Evolutionary conservation across 1,140 invertebrate species (phyloP), one percentile per base, ranked within the genome.

Genomic region (Parapsyche elsis): DNA sequence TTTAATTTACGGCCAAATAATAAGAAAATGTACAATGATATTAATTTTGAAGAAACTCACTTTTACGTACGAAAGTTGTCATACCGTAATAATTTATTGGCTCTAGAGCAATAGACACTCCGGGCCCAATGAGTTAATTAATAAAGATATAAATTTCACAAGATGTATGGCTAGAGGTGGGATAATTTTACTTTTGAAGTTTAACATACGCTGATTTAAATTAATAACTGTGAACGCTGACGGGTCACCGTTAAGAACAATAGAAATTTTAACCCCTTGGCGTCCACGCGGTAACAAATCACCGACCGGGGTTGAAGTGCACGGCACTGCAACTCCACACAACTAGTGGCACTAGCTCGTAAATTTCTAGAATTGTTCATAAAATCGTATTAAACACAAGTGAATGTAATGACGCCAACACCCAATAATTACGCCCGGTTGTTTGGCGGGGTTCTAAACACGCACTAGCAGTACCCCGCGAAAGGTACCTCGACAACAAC

Each of bases 401-500:
- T 80, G 71, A 73, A 70, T 45, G 71, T 80, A 80, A 80, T 80
- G 53, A 49, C 57, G 21, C 73, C 71, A 16, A 76, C 79, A 80
- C 79, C 79, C 79, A 74, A 70, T 80, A 80, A 80, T 80, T 80
- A 80, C 19, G 61, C 45, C 10, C 70, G 78, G 67, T 38, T 53
- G 30, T 38, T 71, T 70, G 44, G 38, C n/a, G 0, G 76, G n/a
- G 30, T 16, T 73, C 71, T 73, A 73, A 73, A 73, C 57, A 77
- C 61, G 76, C 76, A 77, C 61, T n/a, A n/a, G n/a, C n/a, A n/a
- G n/a, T n/a, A n/a, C n/a, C n/a, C 19, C 26, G 14, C 14, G 9
- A 21, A 76, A 23, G 10, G 49, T 5, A n/a, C 71, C 5, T 46
- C 38, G 0, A 9, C 12, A n/a, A 44, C 1, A 26, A 76, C 9